phyloP scores from a whole-genome alignment of 2,888 invertebrate species.

The Subacronicta megacephala region DNA sequence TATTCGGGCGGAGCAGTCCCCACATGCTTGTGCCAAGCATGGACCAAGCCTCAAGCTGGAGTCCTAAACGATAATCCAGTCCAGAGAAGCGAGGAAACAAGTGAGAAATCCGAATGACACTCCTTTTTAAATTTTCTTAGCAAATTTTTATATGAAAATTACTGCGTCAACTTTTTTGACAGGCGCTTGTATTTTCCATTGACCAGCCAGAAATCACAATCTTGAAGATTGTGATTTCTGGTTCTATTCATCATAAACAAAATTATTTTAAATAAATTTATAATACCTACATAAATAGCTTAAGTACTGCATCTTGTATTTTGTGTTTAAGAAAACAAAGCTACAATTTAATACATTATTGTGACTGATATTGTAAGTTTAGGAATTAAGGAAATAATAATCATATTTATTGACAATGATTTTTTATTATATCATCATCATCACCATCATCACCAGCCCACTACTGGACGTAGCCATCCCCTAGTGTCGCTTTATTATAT shows the following conservation, averaged over 20 bases:
- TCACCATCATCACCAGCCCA: no score
- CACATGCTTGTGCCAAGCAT: slow-evolving; percentile 82
- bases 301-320: no score
- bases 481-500: no score
- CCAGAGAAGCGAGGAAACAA: slow-evolving; percentile 60
- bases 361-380: slow-evolving; percentile 5
- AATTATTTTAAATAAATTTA: no score
- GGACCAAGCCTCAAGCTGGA: slow-evolving; percentile 75
- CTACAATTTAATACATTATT: no score
- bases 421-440: no score
- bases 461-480: no score
- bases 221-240: no score
- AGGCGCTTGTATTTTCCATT: slow-evolving; percentile 37
- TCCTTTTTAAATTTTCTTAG: slow-evolving; percentile 26
- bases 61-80: slow-evolving; percentile 28
- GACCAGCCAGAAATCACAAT: no score
- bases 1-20: slow-evolving; percentile 70
- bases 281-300: no score
- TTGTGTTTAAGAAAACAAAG: no score
- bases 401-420: not conserved
- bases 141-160: slow-evolving; percentile 20
- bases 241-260: not conserved
- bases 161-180: slow-evolving; percentile 25
- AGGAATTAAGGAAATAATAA: slow-evolving; percentile 2
- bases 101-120: slow-evolving; percentile 44